A percentile compares a stretch with the other conserved stretches of the same genome.
Conservation (phyloP, 2,888 invertebrate species). For the Melieria crassipennis region DNA sequence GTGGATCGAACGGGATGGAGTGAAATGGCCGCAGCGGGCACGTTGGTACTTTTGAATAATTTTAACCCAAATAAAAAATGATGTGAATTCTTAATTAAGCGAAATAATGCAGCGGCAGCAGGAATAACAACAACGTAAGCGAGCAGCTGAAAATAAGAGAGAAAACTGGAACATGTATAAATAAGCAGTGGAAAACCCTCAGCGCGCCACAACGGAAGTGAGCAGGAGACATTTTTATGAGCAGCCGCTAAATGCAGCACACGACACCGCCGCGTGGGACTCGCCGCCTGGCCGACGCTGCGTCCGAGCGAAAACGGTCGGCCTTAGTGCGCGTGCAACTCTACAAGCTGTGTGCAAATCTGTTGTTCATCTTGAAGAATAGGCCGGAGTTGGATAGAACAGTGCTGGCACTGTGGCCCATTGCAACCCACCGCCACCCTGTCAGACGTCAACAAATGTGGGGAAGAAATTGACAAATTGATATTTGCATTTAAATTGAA, state of each 20-base stretch:
- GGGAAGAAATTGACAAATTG: conserved; percentile 64
- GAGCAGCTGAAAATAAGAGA: conserved; percentile 14
- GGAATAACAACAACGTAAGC: conserved; percentile 29
- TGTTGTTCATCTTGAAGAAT: not conserved
- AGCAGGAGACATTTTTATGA: not conserved
- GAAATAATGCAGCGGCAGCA: conserved; percentile 33
- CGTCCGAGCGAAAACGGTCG: not conserved
- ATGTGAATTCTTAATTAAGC: conserved; percentile 66
- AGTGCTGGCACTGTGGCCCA: too few relatives aligned
- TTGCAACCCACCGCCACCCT: too few relatives aligned
- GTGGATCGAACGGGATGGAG: not conserved
- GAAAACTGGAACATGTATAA: conserved; percentile 9
- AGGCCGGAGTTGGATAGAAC: too few relatives aligned
- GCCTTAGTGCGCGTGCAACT: not conserved
- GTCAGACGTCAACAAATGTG: too few relatives aligned
- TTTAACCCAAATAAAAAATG: conserved; percentile 66
- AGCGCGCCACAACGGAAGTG: not conserved
- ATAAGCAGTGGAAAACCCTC: not conserved
- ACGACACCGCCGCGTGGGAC: not conserved
- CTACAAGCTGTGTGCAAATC: not conserved
- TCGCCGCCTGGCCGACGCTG: not conserved
- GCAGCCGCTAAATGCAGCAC: not conserved
- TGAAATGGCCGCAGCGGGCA: not conserved
- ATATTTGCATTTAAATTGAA: conserved; percentile 68
- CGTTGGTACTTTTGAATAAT: conserved; percentile 63